These are phyloP conservation scores for Sabatieria punctata DNA, from an alignment of 2,888 invertebrate genomes.

Conservation along the genomic window DNA sequence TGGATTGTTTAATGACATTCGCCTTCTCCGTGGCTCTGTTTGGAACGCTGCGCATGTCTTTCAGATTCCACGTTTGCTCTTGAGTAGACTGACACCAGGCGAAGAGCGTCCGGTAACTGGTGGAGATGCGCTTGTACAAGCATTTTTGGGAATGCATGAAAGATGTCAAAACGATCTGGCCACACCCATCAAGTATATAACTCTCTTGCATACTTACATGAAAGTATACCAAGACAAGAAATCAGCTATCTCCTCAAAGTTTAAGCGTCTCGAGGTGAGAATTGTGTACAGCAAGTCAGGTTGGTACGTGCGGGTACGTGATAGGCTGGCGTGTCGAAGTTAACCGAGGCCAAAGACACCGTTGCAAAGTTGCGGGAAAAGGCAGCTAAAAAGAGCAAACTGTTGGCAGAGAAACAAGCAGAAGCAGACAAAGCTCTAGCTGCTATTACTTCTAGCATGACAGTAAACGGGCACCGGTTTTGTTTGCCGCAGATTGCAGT, in stretches of 20 bases:
- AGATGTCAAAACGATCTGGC: slow-evolving; percentile 18
- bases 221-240: slow-evolving; percentile 48
- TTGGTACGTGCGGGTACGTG: too few species aligned
- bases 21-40: too few species aligned
- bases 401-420: slow-evolving; percentile 62
- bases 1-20: too few species aligned
- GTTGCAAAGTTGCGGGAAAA: slow-evolving; percentile 70
- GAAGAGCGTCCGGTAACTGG: slow-evolving; percentile 6
- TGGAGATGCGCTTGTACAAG: slow-evolving; percentile 26
- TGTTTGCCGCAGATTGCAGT: neutral
- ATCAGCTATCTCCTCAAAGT: slow-evolving; percentile 43
- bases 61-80: slow-evolving; percentile 1
- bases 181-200: slow-evolving; percentile 41
- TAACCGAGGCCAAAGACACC: slow-evolving; percentile 65
- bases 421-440: slow-evolving; percentile 73
- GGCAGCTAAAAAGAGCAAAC: slow-evolving; percentile 57
- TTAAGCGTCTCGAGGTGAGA: slow-evolving; percentile 47
- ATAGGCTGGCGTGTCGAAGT: slow-evolving; percentile 71
- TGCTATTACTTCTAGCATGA: slow-evolving; percentile 82
- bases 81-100: slow-evolving; percentile 2
- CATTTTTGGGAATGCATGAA: slow-evolving; percentile 39
- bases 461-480: slow-evolving; percentile 31
- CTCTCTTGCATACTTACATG: slow-evolving; percentile 39
- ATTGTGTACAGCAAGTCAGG: neutral
- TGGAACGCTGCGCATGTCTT: too few species aligned